Percentiles rank a stretch among this genome's conserved stretches.
These are phyloP conservation scores for Melanotaenia duboulayi DNA, from an alignment of 2,113 vertebrate genomes.

Conservation along the genomic window DNA sequence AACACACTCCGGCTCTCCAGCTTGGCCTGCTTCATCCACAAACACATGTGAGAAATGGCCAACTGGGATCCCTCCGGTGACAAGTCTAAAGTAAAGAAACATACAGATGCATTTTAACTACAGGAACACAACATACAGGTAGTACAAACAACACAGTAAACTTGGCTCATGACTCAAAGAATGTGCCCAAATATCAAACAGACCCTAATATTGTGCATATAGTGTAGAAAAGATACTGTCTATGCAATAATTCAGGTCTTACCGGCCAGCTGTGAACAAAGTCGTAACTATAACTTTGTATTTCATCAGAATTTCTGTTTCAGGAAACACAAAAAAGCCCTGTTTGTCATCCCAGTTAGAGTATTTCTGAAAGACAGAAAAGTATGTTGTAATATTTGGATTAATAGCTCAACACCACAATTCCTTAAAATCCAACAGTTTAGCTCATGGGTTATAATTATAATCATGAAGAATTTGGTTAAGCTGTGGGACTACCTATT, in stretches of 20 bases:
- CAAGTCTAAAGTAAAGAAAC: conserved; percentile 81
- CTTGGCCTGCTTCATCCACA: conserved; percentile 92
- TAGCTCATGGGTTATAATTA: background rate
- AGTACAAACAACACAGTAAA: background rate
- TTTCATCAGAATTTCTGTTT: conserved; percentile 74
- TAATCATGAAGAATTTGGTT: background rate
- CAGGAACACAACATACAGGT: background rate
- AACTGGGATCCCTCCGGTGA: conserved; percentile 82
- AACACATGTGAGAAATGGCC: conserved; percentile 92
- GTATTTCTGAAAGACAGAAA: conserved; percentile 65
- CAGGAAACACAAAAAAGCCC: conserved; percentile 79
- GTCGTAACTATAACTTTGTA: conserved; percentile 88
- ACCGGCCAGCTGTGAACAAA: conserved; percentile 92
- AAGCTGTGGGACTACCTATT: background rate
- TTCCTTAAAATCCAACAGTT: background rate
- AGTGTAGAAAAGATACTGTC: background rate
- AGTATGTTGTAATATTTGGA: background rate
- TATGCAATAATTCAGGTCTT: background rate
- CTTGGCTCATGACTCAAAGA: background rate
- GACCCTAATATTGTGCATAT: too few species aligned
- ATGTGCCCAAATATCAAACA: background rate
- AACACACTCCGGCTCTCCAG: conserved; percentile 88
- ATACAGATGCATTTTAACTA: background rate
- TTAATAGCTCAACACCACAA: background rate
- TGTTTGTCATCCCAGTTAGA: conserved; percentile 87